phyloP scores from a whole-genome alignment of 2,797 vertebrate species.

The Lepidocolaptes lacrymiger region DNA sequence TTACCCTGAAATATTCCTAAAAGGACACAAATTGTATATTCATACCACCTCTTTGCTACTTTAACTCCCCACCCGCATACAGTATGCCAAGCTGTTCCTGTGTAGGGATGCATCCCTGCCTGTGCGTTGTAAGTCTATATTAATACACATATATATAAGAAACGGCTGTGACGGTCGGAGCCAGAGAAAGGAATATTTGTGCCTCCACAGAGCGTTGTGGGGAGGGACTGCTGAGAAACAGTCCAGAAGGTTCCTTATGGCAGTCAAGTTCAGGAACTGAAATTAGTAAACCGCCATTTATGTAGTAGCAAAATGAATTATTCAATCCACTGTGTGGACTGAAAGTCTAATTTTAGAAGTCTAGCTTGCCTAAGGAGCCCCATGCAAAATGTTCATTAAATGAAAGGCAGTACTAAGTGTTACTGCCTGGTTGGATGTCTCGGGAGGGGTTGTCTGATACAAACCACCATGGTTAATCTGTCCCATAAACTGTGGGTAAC shows the following conservation, averaged over 20 bases:
- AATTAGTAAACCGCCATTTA: conserved; percentile 48
- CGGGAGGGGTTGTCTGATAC: not conserved
- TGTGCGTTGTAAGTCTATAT: conserved; percentile 10
- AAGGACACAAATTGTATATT: conserved; percentile 22
- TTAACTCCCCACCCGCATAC: conserved; percentile 39
- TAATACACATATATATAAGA: conserved; percentile 22
- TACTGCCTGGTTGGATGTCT: not conserved
- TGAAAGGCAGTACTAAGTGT: not conserved
- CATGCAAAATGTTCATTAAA: fast-evolving
- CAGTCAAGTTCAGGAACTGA: conserved; percentile 29
- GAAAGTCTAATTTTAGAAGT: conserved; percentile 44
- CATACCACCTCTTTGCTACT: conserved; percentile 24
- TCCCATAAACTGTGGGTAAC: not conserved
- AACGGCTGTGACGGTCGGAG: not conserved
- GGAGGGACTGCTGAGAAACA: not conserved
- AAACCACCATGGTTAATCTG: not conserved
- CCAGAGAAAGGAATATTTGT: not conserved
- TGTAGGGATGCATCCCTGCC: conserved; percentile 22
- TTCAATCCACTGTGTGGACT: conserved; percentile 20
- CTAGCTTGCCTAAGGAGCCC: not conserved
- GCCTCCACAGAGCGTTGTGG: not conserved
- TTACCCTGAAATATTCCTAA: not conserved
- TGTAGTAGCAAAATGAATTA: conserved; percentile 42
- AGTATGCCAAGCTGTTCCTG: conserved; percentile 46
- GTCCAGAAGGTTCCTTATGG: not conserved